Evolutionary conservation across 2,113 vertebrate genomes (phyloP).

Genomic region (Acanthochromis polyacanthus): DNA sequence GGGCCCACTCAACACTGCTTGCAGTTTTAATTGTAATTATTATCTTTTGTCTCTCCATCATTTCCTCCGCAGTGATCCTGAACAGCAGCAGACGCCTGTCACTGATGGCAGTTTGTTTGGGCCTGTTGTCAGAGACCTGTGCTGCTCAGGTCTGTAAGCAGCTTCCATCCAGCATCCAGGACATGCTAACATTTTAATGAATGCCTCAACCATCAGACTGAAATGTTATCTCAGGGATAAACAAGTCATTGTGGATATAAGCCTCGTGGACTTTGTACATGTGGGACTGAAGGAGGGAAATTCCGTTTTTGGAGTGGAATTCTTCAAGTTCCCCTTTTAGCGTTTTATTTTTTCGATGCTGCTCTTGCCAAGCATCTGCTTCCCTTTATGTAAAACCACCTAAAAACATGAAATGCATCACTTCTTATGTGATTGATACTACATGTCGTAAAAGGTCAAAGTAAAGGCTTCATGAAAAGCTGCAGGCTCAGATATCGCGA

Average conservation of each 20-base stretch:
- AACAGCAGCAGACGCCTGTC: slow-evolving; percentile 89
- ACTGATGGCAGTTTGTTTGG: slow-evolving; percentile 85
- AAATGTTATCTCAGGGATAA: slow-evolving; percentile 17
- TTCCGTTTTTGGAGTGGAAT: neutral
- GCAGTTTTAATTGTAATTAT: too few relatives aligned
- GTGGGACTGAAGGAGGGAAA: neutral
- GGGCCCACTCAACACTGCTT: too few relatives aligned
- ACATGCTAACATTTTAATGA: slow-evolving; percentile 49
- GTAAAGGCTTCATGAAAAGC: too few relatives aligned
- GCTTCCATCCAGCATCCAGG: slow-evolving; percentile 79
- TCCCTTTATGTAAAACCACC: too few relatives aligned
- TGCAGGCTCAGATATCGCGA: neutral
- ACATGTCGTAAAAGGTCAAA: too few relatives aligned
- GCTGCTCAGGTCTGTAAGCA: slow-evolving; percentile 82
- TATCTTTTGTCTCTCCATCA: neutral
- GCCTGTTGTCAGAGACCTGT: slow-evolving; percentile 88
- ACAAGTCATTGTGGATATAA: neutral
- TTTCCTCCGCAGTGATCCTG: slow-evolving; percentile 87
- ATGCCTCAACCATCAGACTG: neutral
- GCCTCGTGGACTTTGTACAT: neutral
- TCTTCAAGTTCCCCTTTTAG: neutral
- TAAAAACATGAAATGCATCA: too few relatives aligned
- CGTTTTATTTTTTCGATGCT: neutral
- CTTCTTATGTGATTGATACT: too few relatives aligned
- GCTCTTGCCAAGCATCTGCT: neutral